phyloP scores from a whole-genome alignment of 1,140 invertebrate species.

The Trachelipus rathkii region DNA sequence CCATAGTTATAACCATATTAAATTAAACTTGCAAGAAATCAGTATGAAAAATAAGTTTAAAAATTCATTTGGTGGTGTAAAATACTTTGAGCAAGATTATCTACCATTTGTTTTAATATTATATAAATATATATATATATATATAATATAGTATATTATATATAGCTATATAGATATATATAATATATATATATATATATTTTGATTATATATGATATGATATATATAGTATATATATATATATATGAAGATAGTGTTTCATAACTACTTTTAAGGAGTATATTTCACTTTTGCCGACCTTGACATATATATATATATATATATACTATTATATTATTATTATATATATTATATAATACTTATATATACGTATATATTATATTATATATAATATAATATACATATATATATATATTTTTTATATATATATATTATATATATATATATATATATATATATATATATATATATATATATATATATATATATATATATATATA shows the following conservation, averaged over 20 bases:
- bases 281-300: no score
- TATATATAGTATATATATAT: no score
- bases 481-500: neutral
- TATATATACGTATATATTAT: neutral
- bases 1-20: no score
- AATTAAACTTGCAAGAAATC: no score
- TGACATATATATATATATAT: no score
- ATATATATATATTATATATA: constrained; percentile 5
- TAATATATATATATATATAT: no score
- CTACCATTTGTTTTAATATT: neutral
- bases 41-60: no score
- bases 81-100: neutral
- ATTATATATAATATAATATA: neutral
- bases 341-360: neutral
- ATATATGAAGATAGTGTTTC: neutral
- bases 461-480: neutral
- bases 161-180: no score
- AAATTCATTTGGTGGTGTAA: neutral
- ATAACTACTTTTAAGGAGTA: neutral
- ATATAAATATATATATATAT: neutral
- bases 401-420: no score
- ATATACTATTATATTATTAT: no score
- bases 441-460: constrained; percentile 5
- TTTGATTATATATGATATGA: no score
- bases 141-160: no score